Percentiles rank a stretch among this genome's conserved stretches.
Evolutionary conservation across 2,113 vertebrate genomes (phyloP).

Genomic region (Abramis brama): DNA sequence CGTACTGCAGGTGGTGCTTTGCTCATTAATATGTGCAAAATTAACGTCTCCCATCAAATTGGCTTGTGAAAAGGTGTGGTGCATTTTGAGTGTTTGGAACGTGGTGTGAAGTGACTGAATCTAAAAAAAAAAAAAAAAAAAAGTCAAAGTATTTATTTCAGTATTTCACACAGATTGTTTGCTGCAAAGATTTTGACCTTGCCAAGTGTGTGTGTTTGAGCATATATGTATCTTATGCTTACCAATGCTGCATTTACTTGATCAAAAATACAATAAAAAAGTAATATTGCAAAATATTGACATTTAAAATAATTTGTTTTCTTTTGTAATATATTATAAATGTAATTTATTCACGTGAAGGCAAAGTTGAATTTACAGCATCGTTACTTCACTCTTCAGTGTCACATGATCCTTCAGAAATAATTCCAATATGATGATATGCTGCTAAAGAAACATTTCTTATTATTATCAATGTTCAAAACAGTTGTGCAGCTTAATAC

Average conservation of each 20-base stretch:
- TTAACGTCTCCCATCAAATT: constrained; percentile 6
- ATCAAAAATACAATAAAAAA: neutral
- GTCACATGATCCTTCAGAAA: neutral
- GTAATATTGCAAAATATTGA: neutral
- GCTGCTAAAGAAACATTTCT: neutral
- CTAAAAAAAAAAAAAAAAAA: too few species aligned
- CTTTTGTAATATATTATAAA: neutral
- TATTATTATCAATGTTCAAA: too few species aligned
- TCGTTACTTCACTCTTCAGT: neutral
- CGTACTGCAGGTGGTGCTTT: constrained; percentile 16
- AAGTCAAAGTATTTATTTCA: neutral
- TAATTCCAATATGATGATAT: neutral
- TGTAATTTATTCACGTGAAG: neutral
- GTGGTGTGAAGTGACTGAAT: neutral
- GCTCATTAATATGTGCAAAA: constrained; percentile 26
- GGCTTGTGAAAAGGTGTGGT: constrained; percentile 35
- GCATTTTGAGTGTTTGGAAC: constrained; percentile 9
- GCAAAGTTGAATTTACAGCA: neutral
- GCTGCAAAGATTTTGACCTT: neutral
- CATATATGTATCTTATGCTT: too few species aligned
- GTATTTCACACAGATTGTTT: neutral
- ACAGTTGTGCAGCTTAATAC: too few species aligned
- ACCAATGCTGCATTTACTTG: neutral
- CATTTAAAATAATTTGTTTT: too few species aligned
- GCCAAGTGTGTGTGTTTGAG: neutral